phyloP scores from a whole-genome alignment of 2,888 invertebrate species.

The Thera obeliscata region DNA sequence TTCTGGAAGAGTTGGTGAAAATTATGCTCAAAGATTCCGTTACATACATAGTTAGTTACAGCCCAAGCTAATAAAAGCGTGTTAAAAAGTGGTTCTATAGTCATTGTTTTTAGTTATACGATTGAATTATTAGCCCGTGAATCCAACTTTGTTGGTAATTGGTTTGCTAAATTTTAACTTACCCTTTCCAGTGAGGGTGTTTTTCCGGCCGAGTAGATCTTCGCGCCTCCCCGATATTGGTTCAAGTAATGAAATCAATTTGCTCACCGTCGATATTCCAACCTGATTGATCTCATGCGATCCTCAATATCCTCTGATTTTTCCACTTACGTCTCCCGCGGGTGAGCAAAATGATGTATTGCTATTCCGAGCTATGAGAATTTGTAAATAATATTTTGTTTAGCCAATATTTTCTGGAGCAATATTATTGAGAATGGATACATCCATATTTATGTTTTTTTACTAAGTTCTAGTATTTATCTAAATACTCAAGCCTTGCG shows the following conservation, averaged over 20 bases:
- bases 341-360: conserved; percentile 22
- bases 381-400: conserved; percentile 21
- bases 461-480: background rate
- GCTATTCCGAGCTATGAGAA: conserved; percentile 21
- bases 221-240: conserved; percentile 41
- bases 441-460: background rate
- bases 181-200: conserved; percentile 1
- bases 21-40: too few relatives aligned
- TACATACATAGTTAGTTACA: too few relatives aligned
- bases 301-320: conserved; percentile 37
- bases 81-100: too few relatives aligned
- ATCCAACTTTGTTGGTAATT: too few relatives aligned
- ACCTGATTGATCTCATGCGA: conserved; percentile 45
- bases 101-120: too few relatives aligned
- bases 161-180: background rate
- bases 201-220: conserved; percentile 1
- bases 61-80: too few relatives aligned
- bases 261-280: conserved; percentile 42
- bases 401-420: background rate
- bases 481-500: too few relatives aligned
- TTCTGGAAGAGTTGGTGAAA: too few relatives aligned
- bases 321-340: conserved; percentile 29
- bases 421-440: background rate
- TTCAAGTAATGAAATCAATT: conserved; percentile 51
- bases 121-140: too few relatives aligned